A percentile compares a stretch with the other conserved stretches of the same genome.
Evolutionary conservation across 2,888 invertebrate genomes (phyloP).

Genomic region (Ophonus ardosiacus): DNA sequence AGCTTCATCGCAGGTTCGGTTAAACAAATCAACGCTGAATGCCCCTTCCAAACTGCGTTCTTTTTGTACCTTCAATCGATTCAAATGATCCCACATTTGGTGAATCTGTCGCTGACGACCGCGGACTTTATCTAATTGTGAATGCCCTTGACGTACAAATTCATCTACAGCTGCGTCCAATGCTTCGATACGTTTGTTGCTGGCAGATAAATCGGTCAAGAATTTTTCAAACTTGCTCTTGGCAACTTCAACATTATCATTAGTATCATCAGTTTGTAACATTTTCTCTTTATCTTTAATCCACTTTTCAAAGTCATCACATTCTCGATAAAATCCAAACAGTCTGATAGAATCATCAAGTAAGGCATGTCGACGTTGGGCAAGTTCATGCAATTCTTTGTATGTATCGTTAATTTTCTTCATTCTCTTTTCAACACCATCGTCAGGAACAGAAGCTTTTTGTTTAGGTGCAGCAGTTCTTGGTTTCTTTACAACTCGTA

Average conservation of each 20-base stretch:
- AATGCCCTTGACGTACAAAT: slow-evolving; percentile 90
- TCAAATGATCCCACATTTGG: slow-evolving; percentile 91
- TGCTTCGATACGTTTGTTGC: slow-evolving; percentile 92
- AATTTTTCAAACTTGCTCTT: slow-evolving; percentile 98
- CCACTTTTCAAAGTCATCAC: slow-evolving; percentile 98
- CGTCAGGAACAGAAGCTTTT: slow-evolving; percentile 79
- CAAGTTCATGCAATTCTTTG: slow-evolving; percentile 87
- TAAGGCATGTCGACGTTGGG: slow-evolving; percentile 87
- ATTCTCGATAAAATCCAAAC: slow-evolving; percentile 96
- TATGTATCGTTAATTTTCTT: slow-evolving; percentile 89
- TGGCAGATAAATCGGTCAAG: slow-evolving; percentile 96
- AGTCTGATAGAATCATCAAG: slow-evolving; percentile 95
- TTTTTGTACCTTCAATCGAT: slow-evolving; percentile 91
- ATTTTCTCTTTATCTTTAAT: slow-evolving; percentile 96
- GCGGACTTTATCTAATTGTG: slow-evolving; percentile 88
- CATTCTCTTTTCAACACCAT: slow-evolving; percentile 89
- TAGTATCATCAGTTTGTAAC: slow-evolving; percentile 88
- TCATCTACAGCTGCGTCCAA: slow-evolving; percentile 93
- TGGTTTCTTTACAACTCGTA: slow-evolving; percentile 74
- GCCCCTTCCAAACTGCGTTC: slow-evolving; percentile 92
- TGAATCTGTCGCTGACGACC: slow-evolving; percentile 90
- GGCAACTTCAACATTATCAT: slow-evolving; percentile 94
- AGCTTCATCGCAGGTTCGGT: slow-evolving; percentile 97
- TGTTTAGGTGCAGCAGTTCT: slow-evolving; percentile 70
- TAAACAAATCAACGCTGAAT: slow-evolving; percentile 93